These are phyloP conservation scores for Columbina picui DNA, from an alignment of 2,113 vertebrate genomes.

Conservation along the genomic window DNA sequence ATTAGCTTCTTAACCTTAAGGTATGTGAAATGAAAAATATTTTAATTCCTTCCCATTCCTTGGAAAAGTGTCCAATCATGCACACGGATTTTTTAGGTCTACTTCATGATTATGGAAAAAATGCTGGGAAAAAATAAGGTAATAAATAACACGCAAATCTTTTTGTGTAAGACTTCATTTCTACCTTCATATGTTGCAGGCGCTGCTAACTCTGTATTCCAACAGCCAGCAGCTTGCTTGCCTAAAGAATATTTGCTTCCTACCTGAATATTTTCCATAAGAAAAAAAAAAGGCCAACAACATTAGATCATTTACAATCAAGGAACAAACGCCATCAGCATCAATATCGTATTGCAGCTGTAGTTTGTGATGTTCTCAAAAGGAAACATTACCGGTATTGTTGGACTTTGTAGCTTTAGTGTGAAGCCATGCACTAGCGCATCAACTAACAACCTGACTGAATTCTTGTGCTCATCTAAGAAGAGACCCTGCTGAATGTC, in stretches of 20 bases:
- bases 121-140: constrained; percentile 43
- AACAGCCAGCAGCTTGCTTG: constrained; percentile 4
- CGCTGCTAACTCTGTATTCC: constrained; percentile 1
- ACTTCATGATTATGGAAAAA: constrained; percentile 73
- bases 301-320: constrained; percentile 26
- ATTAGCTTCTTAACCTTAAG: constrained; percentile 68
- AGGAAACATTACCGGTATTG: constrained; percentile 41
- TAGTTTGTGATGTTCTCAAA: constrained; percentile 10
- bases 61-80: constrained; percentile 61
- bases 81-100: constrained; percentile 65
- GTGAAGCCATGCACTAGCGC: constrained; percentile 74
- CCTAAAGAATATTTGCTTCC: not conserved
- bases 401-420: constrained; percentile 54
- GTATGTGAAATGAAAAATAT: constrained; percentile 73
- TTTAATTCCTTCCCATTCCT: constrained; percentile 32
- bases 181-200: not conserved
- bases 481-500: constrained; percentile 82
- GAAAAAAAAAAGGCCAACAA: not conserved
- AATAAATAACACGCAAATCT: constrained; percentile 66
- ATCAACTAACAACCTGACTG: constrained; percentile 79
- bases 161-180: constrained; percentile 67
- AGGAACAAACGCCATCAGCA: constrained; percentile 38
- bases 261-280: not conserved
- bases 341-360: constrained; percentile 17
- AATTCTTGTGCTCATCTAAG: constrained; percentile 78